These are phyloP conservation scores for Benitochromis conjunctus DNA, from an alignment of 2,113 vertebrate genomes.

Conservation along the genomic window DNA sequence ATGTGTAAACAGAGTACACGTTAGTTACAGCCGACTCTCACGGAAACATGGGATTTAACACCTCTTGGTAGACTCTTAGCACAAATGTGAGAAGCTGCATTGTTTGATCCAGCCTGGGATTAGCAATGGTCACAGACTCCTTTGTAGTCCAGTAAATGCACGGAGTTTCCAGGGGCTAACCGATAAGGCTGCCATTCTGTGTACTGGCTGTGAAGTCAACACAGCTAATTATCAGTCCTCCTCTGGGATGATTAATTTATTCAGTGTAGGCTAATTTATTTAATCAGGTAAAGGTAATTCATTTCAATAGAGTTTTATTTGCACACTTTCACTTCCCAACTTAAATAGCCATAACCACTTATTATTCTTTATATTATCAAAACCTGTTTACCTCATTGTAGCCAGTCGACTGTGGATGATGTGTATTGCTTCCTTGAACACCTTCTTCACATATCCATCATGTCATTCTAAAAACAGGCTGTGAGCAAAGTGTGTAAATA, in stretches of 20 bases:
- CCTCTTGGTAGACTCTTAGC: conserved; percentile 54
- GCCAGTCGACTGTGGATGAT: neutral
- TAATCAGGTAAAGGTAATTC: neutral
- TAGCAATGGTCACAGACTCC: conserved; percentile 45
- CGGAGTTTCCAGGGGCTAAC: neutral
- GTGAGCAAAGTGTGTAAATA: conserved; percentile 52
- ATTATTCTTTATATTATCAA: neutral
- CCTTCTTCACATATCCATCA: conserved; percentile 12
- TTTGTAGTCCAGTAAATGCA: conserved; percentile 14
- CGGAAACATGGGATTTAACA: conserved; percentile 38
- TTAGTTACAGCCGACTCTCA: neutral
- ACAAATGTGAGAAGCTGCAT: conserved; percentile 40
- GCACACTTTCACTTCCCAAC: neutral
- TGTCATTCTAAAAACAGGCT: conserved; percentile 38
- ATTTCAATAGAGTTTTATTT: conserved; percentile 8
- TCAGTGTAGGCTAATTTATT: conserved; percentile 23
- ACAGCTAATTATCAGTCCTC: conserved; percentile 4
- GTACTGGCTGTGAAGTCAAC: conserved; percentile 8
- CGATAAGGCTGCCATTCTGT: conserved; percentile 20
- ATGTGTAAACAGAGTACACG: neutral
- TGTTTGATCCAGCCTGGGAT: conserved; percentile 46
- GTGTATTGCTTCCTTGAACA: neutral
- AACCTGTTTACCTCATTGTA: neutral
- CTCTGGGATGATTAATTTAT: conserved; percentile 23
- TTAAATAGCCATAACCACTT: neutral